phyloP scores from a whole-genome alignment of 2,888 invertebrate genomes.

The Drosophila phalerata region DNA sequence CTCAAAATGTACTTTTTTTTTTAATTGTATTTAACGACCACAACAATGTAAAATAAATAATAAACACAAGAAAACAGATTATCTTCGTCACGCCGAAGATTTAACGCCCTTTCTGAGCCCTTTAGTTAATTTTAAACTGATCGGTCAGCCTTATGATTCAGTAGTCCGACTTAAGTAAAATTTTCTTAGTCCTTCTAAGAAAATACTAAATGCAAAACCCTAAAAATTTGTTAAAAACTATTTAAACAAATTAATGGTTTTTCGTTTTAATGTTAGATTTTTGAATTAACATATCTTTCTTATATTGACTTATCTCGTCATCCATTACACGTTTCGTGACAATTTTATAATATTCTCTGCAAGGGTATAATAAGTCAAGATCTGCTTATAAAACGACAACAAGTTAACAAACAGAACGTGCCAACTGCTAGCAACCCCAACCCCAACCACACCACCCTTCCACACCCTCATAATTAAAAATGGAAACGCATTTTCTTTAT shows the following conservation, averaged over 20 bases:
- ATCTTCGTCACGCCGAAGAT: not conserved
- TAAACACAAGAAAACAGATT: not conserved
- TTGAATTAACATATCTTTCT: no score
- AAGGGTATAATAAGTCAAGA: slow-evolving; percentile 55
- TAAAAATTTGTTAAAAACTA: no score
- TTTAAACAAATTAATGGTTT: no score
- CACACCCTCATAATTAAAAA: not conserved
- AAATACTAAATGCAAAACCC: no score
- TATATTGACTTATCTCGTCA: no score
- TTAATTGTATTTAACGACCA: slow-evolving; percentile 7
- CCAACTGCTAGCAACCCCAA: slow-evolving; percentile 12
- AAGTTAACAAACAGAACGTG: slow-evolving; percentile 45
- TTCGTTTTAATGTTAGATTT: no score
- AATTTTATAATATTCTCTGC: not conserved
- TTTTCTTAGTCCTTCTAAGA: no score
- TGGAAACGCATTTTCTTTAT: slow-evolving; percentile 17
- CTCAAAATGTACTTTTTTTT: slow-evolving; percentile 11
- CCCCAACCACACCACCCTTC: not conserved
- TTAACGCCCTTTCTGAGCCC: not conserved
- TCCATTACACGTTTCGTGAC: not conserved
- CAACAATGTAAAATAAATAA: slow-evolving; percentile 18
- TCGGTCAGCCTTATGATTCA: no score
- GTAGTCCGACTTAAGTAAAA: no score
- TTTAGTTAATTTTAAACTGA: not conserved
- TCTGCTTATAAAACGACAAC: slow-evolving; percentile 22